Conservation (phyloP, 2,797 vertebrate genomes). For the Paratrypauchen microcephalus region DNA sequence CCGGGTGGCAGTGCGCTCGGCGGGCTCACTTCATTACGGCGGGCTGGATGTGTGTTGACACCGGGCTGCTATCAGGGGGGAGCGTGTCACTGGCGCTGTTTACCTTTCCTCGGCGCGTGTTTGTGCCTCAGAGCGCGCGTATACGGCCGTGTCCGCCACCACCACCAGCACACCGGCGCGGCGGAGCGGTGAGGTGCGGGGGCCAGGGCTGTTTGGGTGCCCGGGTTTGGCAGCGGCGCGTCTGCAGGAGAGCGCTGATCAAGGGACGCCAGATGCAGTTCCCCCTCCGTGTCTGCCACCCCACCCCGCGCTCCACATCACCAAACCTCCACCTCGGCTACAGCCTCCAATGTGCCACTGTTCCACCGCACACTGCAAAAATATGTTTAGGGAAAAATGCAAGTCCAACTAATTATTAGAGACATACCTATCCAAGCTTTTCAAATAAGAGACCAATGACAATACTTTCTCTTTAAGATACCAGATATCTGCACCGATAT, state of each 20-base stretch:
- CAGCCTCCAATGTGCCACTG: background rate
- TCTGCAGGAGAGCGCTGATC: constrained; percentile 75
- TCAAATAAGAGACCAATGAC: too few relatives aligned
- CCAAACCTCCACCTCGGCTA: background rate
- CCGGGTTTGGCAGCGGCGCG: constrained; percentile 67
- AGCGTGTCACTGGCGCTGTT: constrained; percentile 62
- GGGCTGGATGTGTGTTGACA: constrained; percentile 68
- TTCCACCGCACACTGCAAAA: background rate
- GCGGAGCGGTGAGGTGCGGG: constrained; percentile 12
- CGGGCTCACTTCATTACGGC: constrained; percentile 66
- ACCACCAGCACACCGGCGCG: background rate
- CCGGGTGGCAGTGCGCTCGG: constrained; percentile 14
- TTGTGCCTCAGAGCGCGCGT: constrained; percentile 54
- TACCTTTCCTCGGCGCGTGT: constrained; percentile 30
- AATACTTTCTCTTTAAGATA: too few relatives aligned
- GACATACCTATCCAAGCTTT: too few relatives aligned
- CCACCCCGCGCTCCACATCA: constrained; percentile 22
- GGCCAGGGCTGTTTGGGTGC: constrained; percentile 66
- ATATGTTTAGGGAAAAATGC: background rate
- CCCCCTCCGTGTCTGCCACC: constrained; percentile 33
- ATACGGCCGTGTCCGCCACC: constrained; percentile 48
- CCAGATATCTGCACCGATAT: too few relatives aligned
- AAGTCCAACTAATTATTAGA: background rate
- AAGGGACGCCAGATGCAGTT: constrained; percentile 73
- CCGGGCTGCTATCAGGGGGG: constrained; percentile 65